Conservation (phyloP, 2,888 invertebrate species). For the Chrysotoxum bicinctum region DNA sequence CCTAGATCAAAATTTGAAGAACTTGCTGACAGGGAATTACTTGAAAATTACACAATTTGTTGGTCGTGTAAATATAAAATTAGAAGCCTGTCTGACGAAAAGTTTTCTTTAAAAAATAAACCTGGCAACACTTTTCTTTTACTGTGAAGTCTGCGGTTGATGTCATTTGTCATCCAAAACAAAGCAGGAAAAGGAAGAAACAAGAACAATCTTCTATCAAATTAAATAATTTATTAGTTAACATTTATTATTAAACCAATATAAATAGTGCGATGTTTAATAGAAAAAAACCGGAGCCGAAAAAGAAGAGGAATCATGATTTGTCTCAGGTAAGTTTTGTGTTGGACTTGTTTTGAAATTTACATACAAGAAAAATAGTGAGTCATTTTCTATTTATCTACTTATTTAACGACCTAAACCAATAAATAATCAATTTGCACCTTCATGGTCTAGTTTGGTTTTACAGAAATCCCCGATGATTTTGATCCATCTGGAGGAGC, state of each 20-base stretch:
- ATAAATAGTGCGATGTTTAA: slow-evolving; percentile 76
- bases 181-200: slow-evolving; percentile 37
- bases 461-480: slow-evolving; percentile 87
- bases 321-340: slow-evolving; percentile 78
- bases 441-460: slow-evolving; percentile 85
- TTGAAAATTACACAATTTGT: no score
- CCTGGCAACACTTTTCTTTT: background rate
- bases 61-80: no score
- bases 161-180: slow-evolving; percentile 68
- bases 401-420: slow-evolving; percentile 7
- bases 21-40: no score
- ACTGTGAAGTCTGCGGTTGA: slow-evolving; percentile 19
- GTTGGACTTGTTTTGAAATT: slow-evolving; percentile 69
- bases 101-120: background rate
- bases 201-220: background rate
- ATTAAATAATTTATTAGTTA: background rate
- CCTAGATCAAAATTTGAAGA: no score
- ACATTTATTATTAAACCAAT: background rate
- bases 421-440: slow-evolving; percentile 29
- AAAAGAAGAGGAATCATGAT: slow-evolving; percentile 78
- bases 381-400: slow-evolving; percentile 74
- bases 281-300: slow-evolving; percentile 78
- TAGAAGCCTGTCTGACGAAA: no score
- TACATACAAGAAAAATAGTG: slow-evolving; percentile 59
- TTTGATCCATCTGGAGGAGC: slow-evolving; percentile 84